These are phyloP conservation scores for Ophion obscuratus DNA, from an alignment of 2,888 invertebrate species.

Conservation along the genomic window DNA sequence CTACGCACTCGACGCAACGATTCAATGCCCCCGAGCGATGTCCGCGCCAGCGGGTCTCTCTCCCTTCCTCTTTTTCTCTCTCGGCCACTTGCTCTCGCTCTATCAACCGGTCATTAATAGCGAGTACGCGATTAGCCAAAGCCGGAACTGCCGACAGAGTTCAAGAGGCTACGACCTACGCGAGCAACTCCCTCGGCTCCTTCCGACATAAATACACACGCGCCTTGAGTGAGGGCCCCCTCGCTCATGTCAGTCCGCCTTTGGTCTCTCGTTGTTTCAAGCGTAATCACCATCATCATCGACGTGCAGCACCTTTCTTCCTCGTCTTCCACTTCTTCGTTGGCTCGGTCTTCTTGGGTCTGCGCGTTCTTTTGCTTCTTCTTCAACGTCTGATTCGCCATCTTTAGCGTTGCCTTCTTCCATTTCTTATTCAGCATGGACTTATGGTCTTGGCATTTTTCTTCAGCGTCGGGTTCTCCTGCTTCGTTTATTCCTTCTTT, in stretches of 20 bases:
- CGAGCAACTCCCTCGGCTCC: slow-evolving; percentile 52
- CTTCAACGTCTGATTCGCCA: no score
- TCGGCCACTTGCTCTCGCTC: slow-evolving; percentile 17
- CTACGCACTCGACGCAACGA: slow-evolving; percentile 66
- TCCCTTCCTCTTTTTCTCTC: neutral
- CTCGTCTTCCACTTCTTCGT: slow-evolving; percentile 27
- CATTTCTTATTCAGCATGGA: neutral
- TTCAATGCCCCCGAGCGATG: slow-evolving; percentile 70
- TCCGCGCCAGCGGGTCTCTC: slow-evolving; percentile 21
- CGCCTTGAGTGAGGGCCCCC: neutral
- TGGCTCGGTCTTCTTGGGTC: neutral
- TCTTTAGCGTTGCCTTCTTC: neutral
- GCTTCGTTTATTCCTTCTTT: no score
- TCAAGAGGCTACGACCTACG: slow-evolving; percentile 74
- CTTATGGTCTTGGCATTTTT: neutral
- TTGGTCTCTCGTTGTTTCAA: slow-evolving; percentile 31
- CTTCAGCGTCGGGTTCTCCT: neutral
- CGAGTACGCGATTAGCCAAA: slow-evolving; percentile 73
- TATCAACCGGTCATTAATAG: slow-evolving; percentile 66
- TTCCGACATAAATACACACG: slow-evolving; percentile 45
- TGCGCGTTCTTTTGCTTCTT: neutral
- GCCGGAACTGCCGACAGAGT: slow-evolving; percentile 73
- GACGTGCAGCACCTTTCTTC: slow-evolving; percentile 31
- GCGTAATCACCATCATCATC: slow-evolving; percentile 58
- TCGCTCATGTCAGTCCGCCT: slow-evolving; percentile 23